Conservation (phyloP, 2,797 vertebrate species). For the Sebastes alutus region DNA sequence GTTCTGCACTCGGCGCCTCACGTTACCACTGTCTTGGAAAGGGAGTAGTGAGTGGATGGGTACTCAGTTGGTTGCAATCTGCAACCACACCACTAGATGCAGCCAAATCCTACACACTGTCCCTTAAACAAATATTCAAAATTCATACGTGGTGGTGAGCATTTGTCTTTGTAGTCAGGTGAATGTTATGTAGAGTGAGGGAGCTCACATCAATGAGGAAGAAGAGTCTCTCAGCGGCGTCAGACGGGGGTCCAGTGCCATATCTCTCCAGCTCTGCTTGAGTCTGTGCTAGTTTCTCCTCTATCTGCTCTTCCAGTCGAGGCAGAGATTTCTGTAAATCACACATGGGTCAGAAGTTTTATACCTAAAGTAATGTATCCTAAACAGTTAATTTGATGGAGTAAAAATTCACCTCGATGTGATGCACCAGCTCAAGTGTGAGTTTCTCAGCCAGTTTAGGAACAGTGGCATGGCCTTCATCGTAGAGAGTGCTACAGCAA, state of each 20-base stretch:
- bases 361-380: background rate
- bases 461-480: conserved; percentile 84
- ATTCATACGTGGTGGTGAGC: background rate
- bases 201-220: conserved; percentile 78
- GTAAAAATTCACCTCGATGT: conserved; percentile 83
- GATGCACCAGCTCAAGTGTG: conserved; percentile 87
- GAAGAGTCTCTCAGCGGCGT: conserved; percentile 50
- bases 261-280: conserved; percentile 78
- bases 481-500: conserved; percentile 77
- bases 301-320: conserved; percentile 82
- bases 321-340: conserved; percentile 70
- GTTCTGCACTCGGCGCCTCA: too few relatives aligned
- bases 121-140: too few relatives aligned
- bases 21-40: accelerated
- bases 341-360: background rate
- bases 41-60: accelerated
- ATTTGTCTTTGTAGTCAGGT: background rate
- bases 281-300: conserved; percentile 79
- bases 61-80: too few relatives aligned
- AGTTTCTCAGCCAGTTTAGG: conserved; percentile 88
- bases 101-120: too few relatives aligned
- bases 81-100: accelerated
- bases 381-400: background rate
- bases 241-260: conserved; percentile 73
- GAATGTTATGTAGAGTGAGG: background rate